Conservation (phyloP, 2,113 vertebrate species). For the Rousettus leschenaultii region DNA sequence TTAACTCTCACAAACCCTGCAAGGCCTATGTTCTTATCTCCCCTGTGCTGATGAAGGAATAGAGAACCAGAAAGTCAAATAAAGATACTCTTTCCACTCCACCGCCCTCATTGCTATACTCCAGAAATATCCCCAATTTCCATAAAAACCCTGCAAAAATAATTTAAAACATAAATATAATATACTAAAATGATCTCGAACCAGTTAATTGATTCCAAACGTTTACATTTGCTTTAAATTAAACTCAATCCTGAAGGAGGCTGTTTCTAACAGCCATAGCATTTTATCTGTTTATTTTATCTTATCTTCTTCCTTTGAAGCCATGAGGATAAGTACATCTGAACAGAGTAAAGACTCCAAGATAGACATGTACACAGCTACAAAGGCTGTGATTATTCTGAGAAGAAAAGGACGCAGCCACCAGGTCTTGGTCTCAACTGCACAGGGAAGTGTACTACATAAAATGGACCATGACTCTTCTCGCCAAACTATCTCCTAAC, state of each 20-base stretch:
- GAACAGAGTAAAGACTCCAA: background rate
- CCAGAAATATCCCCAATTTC: background rate
- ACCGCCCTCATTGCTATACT: background rate
- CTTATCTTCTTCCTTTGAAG: background rate
- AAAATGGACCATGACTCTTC: background rate
- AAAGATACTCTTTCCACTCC: background rate
- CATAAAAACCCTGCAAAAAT: background rate
- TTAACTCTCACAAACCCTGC: background rate
- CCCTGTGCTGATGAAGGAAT: background rate
- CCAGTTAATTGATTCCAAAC: background rate
- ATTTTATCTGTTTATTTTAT: constrained; percentile 20
- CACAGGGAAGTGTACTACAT: background rate
- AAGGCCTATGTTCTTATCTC: background rate
- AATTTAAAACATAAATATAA: background rate
- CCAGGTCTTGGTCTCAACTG: background rate
- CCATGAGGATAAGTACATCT: background rate
- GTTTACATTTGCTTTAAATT: constrained; percentile 36
- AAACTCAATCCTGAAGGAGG: background rate
- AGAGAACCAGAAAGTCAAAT: background rate
- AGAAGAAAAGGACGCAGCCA: background rate
- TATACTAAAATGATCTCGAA: background rate
- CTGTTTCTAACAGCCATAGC: background rate
- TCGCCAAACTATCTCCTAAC: background rate
- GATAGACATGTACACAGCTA: background rate
- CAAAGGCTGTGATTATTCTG: background rate